Evolutionary conservation across 2,888 invertebrate species (phyloP).

Genomic region (Cataglyphis rosenhaueri): DNA sequence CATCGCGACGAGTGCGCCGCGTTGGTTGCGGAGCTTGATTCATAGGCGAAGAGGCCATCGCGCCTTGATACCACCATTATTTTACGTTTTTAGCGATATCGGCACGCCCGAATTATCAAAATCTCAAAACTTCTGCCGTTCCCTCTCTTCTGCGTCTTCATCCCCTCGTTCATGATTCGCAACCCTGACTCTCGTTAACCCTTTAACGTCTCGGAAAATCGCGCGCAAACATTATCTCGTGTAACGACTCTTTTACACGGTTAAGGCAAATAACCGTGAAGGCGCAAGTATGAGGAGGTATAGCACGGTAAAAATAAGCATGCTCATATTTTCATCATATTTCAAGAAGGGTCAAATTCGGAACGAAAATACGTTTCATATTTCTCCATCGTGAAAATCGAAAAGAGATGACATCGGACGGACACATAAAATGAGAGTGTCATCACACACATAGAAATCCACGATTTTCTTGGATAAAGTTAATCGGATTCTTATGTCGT

Average conservation of each 20-base stretch:
- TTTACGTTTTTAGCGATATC: constrained; percentile 77
- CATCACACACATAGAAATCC: neutral
- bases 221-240: neutral
- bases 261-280: neutral
- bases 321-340: constrained; percentile 1
- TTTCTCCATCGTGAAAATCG: neutral
- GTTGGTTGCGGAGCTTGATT: constrained; percentile 71
- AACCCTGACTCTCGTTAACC: constrained; percentile 26
- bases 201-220: neutral
- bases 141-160: neutral
- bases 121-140: constrained; percentile 44
- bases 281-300: neutral
- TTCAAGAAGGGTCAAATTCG: neutral
- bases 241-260: constrained; percentile 16
- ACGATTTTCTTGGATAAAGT: neutral
- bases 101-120: constrained; percentile 67
- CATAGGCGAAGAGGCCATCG: constrained; percentile 72
- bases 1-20: constrained; percentile 51
- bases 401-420: neutral
- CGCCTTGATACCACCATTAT: constrained; percentile 62
- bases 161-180: neutral
- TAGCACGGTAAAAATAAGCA: neutral
- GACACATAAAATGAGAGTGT: constrained; percentile 2
- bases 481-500: constrained; percentile 50
- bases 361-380: neutral